These are phyloP conservation scores for Calameuta idolon DNA, from an alignment of 2,888 invertebrate species.

Conservation along the genomic window DNA sequence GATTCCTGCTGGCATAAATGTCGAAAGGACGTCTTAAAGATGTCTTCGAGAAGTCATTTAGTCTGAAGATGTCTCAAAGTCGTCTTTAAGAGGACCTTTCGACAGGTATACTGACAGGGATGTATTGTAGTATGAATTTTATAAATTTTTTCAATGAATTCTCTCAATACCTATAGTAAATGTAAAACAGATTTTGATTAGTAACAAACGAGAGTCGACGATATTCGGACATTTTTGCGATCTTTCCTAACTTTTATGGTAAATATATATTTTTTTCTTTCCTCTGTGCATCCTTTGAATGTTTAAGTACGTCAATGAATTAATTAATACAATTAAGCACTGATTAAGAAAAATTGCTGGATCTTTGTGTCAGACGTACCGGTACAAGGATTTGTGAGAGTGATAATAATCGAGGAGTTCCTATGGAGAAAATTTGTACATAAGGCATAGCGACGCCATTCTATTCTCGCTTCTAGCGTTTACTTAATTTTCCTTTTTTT, in stretches of 20 bases:
- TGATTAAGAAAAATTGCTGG: not conserved
- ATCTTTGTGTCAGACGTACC: not conserved
- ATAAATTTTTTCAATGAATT: not conserved
- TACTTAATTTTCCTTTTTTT: not conserved
- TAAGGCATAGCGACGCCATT: conserved; percentile 41
- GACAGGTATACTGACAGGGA: no score
- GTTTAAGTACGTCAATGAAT: not conserved
- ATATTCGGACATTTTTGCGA: not conserved
- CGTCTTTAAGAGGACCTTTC: no score
- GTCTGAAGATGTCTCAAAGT: not conserved
- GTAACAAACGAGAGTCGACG: not conserved
- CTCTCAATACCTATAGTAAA: not conserved
- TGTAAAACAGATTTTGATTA: not conserved
- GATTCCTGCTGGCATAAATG: not conserved
- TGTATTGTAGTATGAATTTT: no score
- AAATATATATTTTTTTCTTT: not conserved
- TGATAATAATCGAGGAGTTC: not conserved
- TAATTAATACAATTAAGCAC: not conserved
- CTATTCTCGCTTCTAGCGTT: conserved; percentile 14
- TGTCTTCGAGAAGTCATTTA: not conserved
- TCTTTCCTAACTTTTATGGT: not conserved
- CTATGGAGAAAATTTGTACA: conserved; percentile 37
- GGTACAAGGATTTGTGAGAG: not conserved
- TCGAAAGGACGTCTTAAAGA: no score
- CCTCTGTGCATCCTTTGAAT: not conserved